These are phyloP conservation scores for Pandemis heparana DNA, from an alignment of 2,888 invertebrate genomes.

Conservation along the genomic window DNA sequence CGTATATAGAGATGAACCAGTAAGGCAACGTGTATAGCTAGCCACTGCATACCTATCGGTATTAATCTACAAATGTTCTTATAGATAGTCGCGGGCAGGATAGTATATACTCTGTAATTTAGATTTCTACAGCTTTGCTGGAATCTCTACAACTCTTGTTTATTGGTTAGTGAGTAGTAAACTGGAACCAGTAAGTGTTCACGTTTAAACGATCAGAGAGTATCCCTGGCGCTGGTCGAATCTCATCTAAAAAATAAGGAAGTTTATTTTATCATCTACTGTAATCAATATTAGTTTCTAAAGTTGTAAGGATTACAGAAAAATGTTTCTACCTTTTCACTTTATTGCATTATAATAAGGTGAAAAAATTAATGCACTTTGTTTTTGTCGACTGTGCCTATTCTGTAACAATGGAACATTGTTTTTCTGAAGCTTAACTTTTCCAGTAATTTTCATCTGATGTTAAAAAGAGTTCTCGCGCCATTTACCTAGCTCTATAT, in stretches of 20 bases:
- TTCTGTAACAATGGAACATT: too few relatives aligned
- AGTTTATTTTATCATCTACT: too few relatives aligned
- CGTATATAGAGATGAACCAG: slow-evolving; percentile 41
- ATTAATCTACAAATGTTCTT: slow-evolving; percentile 51
- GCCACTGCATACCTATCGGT: slow-evolving; percentile 46
- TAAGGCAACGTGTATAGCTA: slow-evolving; percentile 33
- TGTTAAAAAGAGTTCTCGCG: slow-evolving; percentile 52
- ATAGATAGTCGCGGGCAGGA: slow-evolving; percentile 50
- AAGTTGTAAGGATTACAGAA: too few relatives aligned
- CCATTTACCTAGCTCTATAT: slow-evolving; percentile 46
- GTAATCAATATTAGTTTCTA: too few relatives aligned
- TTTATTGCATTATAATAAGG: too few relatives aligned
- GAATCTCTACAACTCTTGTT: slow-evolving; percentile 27
- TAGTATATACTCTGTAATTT: slow-evolving; percentile 27
- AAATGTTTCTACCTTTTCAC: too few relatives aligned
- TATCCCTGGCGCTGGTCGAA: not conserved
- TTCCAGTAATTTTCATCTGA: slow-evolving; percentile 18
- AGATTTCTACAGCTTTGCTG: slow-evolving; percentile 33
- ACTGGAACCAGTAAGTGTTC: not conserved
- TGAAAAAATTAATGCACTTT: too few relatives aligned
- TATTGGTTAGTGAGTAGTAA: slow-evolving; percentile 34
- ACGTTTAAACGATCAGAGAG: not conserved
- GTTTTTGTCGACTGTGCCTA: not conserved
- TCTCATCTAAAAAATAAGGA: not conserved
- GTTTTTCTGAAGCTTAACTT: not conserved